Evolutionary conservation across 2,113 vertebrate species (phyloP), one percentile per base, ranked within the genome.

Genomic region (Turdus rufiventris): DNA sequence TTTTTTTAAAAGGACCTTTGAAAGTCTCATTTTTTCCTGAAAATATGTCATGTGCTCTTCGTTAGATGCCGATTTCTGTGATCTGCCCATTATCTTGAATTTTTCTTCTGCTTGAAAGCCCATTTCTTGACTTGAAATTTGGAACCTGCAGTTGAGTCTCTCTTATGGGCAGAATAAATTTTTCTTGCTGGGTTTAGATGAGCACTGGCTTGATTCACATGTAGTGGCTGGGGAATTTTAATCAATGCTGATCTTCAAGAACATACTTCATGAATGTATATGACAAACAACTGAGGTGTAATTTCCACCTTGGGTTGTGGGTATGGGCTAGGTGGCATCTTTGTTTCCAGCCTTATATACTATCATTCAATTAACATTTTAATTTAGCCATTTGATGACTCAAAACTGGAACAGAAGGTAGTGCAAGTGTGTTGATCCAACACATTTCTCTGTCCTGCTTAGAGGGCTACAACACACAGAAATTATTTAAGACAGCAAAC

Each of bases 201-300:
- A 89, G 23, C 14, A 2, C 14, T 67, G 20, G 5, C 7, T 63
- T 43, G 47, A 34, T 26, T 84, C 0, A 0, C 5, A 8, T 45
- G 13, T 53, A 36, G 34, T 43, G 34, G 5, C 7, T 87, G 51
- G 33, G 21, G 12, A 84, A 28, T 63, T 88, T 53, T 24, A 57
- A 57, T 91, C 36, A 50, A 6, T 47, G 36, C 18, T 77, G 7
- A 24, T 92, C 60, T 74, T 73, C 10, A 81, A 28, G 23, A 86
- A 43, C 24, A n/a, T 29, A 5, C 18, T 66, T 80, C 42, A 10
- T 47, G 56, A 62, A 2, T 77, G 28, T 10, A 10, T 74, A 45
- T 58, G 25, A 70, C 57, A 74, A 92, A 50, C 2, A 2, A 33
- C 70, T 62, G 51, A 72, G 36, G 18, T 40, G 38, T n/a, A 67